A percentile compares a stretch with the other conserved stretches of the same genome.
Evolutionary conservation across 53 echinoderm and acorn worm genomes (phyloP).

Genomic region (Glandiceps talaboti): DNA sequence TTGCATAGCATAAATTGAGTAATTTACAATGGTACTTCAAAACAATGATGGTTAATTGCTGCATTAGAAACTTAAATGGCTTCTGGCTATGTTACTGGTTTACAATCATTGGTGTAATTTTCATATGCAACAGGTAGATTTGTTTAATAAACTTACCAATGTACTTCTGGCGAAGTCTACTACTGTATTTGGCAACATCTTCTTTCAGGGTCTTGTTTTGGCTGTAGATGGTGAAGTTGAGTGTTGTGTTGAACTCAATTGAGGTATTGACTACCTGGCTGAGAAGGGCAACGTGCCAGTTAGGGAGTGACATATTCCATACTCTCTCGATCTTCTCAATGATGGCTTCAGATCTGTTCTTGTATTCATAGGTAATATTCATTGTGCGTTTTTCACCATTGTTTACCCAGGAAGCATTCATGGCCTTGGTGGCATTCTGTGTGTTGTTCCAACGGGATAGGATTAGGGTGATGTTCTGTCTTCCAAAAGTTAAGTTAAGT

Average conservation of each 20-base stretch:
- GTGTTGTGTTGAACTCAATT: slow-evolving; percentile 27
- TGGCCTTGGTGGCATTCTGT: background rate
- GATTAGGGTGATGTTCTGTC: background rate
- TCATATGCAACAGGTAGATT: too few relatives aligned
- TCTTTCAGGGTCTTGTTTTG: slow-evolving; percentile 36
- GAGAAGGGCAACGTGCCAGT: background rate
- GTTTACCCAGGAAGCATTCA: background rate
- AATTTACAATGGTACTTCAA: too few relatives aligned
- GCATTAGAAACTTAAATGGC: too few relatives aligned
- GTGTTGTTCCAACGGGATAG: background rate
- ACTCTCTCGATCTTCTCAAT: background rate
- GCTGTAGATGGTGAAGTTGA: slow-evolving; percentile 39
- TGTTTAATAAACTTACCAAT: slow-evolving; percentile 74
- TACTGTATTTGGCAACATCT: slow-evolving; percentile 21
- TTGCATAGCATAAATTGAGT: too few relatives aligned
- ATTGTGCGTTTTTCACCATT: background rate
- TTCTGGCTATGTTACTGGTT: too few relatives aligned
- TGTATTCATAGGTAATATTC: background rate
- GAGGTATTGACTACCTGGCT: slow-evolving; percentile 35
- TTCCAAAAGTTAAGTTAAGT: background rate
- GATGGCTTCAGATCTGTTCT: background rate
- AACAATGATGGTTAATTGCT: too few relatives aligned
- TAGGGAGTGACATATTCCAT: background rate
- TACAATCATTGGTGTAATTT: too few relatives aligned
- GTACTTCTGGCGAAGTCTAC: slow-evolving; percentile 46